A percentile compares a stretch with the other conserved stretches of the same genome.
These are phyloP conservation scores for Amblyopsis hoosieri DNA, from an alignment of 2,797 vertebrate genomes.

Conservation along the genomic window DNA sequence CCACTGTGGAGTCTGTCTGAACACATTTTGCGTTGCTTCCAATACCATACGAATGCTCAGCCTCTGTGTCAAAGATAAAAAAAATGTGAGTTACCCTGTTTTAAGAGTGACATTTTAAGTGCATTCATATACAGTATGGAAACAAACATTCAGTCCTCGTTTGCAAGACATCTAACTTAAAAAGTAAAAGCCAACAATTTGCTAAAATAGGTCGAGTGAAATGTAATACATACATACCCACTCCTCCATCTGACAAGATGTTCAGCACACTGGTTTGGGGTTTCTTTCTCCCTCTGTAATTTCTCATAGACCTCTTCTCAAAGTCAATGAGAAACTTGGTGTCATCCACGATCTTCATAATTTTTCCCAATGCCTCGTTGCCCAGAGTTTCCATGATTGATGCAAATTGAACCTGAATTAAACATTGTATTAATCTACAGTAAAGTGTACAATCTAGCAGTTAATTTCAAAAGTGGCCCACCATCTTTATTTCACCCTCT, in stretches of 20 bases:
- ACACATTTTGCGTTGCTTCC: conserved; percentile 30
- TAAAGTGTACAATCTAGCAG: not conserved
- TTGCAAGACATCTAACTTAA: too few relatives aligned
- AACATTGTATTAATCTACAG: not conserved
- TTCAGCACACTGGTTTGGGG: conserved; percentile 62
- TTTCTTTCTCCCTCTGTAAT: conserved; percentile 16
- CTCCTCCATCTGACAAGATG: conserved; percentile 51
- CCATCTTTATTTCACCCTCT: conserved; percentile 51
- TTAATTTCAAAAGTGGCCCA: conserved; percentile 26
- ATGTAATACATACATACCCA: conserved; percentile 52
- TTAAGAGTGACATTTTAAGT: too few relatives aligned
- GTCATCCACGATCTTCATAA: conserved; percentile 73
- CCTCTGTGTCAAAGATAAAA: conserved; percentile 46
- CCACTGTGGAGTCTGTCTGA: not conserved
- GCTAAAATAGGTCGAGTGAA: not conserved
- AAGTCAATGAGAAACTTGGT: conserved; percentile 43
- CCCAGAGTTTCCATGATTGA: conserved; percentile 76
- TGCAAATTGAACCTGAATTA: conserved; percentile 66
- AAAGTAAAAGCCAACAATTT: too few relatives aligned
- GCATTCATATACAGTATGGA: too few relatives aligned
- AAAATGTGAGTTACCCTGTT: not conserved
- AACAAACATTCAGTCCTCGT: too few relatives aligned
- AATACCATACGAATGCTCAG: conserved; percentile 72
- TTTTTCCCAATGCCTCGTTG: conserved; percentile 77
- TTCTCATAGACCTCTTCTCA: conserved; percentile 24